Evolutionary conservation across 2,797 vertebrate species (phyloP).

Genomic region (Micrastur ruficollis): DNA sequence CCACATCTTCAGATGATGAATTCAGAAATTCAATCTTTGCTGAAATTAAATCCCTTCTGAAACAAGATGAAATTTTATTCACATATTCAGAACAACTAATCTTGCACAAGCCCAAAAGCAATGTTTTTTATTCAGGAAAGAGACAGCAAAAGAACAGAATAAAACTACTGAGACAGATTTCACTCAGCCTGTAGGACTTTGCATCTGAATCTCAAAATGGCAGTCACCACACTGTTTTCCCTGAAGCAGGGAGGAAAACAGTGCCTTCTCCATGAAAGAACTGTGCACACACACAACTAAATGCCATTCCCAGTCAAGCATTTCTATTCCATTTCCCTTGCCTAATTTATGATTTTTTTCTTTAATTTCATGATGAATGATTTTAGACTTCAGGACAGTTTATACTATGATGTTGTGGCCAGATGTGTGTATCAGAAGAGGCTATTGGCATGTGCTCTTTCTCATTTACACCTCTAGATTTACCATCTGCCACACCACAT

Average conservation of each 20-base stretch:
- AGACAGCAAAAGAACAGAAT: not conserved
- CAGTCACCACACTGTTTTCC: not conserved
- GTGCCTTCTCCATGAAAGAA: not conserved
- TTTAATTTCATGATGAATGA: not conserved
- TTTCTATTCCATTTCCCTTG: not conserved
- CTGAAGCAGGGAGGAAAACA: not conserved
- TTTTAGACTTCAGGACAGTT: not conserved
- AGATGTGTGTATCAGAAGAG: not conserved
- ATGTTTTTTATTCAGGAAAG: not conserved
- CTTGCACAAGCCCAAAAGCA: not conserved
- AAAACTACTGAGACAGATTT: not conserved
- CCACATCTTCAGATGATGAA: not conserved
- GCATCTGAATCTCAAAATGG: not conserved
- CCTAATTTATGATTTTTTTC: not conserved
- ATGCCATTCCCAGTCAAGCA: not conserved
- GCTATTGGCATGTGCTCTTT: not conserved
- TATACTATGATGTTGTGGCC: not conserved
- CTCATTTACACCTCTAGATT: slow-evolving; percentile 5
- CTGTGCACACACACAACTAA: not conserved
- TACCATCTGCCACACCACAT: not conserved
- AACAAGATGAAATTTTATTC: not conserved
- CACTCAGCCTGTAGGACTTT: not conserved
- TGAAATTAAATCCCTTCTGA: not conserved
- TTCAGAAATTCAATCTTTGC: not conserved
- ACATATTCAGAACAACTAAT: not conserved